Percentiles rank a stretch among this genome's conserved stretches.
phyloP scores from a whole-genome alignment of 2,113 vertebrate genomes.

The Anolis sagrei region DNA sequence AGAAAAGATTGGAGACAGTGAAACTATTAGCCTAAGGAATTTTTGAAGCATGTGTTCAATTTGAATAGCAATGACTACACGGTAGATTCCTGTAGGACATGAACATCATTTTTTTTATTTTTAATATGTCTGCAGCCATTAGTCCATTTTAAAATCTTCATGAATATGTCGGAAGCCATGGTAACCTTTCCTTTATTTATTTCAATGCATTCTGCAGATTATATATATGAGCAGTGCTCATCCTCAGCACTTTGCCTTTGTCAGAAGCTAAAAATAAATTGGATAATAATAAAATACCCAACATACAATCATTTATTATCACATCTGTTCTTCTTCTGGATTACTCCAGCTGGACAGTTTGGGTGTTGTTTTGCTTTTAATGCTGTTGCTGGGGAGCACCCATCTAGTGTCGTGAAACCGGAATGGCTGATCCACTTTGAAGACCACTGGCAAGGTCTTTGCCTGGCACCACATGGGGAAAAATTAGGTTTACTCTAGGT shows the following conservation, averaged over 20 bases:
- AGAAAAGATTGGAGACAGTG: constrained; percentile 48
- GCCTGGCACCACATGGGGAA: not conserved
- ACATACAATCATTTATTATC: not conserved
- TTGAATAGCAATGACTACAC: constrained; percentile 21
- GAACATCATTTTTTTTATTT: constrained; percentile 29
- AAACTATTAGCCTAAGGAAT: constrained; percentile 37
- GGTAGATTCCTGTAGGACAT: not conserved
- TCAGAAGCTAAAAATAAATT: not conserved
- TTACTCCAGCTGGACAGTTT: constrained; percentile 19
- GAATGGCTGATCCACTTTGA: not conserved
- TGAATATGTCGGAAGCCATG: not conserved
- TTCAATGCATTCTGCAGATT: constrained; percentile 7
- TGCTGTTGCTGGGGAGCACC: not conserved
- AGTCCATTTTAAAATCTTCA: constrained; percentile 20
- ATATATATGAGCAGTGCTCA: not conserved
- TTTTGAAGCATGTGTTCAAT: not conserved
- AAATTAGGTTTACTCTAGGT: not conserved
- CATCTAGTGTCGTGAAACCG: not conserved
- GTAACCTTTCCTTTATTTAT: constrained; percentile 13
- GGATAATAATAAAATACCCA: constrained; percentile 25
- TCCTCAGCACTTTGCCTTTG: constrained; percentile 24
- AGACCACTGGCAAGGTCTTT: not conserved
- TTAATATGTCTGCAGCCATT: not conserved
- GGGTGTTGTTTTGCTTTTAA: not conserved
- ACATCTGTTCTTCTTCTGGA: constrained; percentile 20